phyloP scores from a whole-genome alignment of 2,888 invertebrate species.

The Lasioglossum marginatum region DNA sequence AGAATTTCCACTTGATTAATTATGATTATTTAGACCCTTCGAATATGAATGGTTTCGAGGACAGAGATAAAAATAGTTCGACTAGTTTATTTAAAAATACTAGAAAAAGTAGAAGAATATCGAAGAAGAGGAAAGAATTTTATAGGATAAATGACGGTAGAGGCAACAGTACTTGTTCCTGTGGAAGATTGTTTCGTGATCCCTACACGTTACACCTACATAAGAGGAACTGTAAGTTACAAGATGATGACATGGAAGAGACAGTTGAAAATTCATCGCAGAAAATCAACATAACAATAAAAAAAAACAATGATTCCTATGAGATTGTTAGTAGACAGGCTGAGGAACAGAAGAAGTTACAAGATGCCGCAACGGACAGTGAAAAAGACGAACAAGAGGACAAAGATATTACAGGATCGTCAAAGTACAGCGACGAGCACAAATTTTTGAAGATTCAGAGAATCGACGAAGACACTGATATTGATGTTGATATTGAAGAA shows the following conservation, averaged over 20 bases:
- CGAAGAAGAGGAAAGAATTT: background rate
- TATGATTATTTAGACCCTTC: conserved; percentile 45
- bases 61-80: background rate
- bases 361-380: conserved; percentile 59
- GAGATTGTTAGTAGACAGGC: conserved; percentile 79
- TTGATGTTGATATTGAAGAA: conserved; percentile 77
- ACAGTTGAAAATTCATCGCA: conserved; percentile 20
- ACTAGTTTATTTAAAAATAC: background rate
- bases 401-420: conserved; percentile 16
- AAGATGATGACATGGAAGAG: conserved; percentile 26
- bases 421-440: conserved; percentile 73
- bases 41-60: background rate
- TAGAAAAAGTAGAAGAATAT: background rate
- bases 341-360: conserved; percentile 64
- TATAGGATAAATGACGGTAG: conserved; percentile 17
- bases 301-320: conserved; percentile 82
- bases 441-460: conserved; percentile 71
- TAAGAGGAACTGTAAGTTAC: conserved; percentile 71
- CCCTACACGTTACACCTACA: conserved; percentile 75
- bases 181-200: conserved; percentile 77
- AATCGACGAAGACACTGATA: conserved; percentile 75
- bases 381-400: conserved; percentile 17
- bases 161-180: conserved; percentile 66
- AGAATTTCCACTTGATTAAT: conserved; percentile 67
- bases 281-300: conserved; percentile 81